These are phyloP conservation scores for Falco biarmicus DNA, from an alignment of 2,797 vertebrate genomes.

Conservation along the genomic window DNA sequence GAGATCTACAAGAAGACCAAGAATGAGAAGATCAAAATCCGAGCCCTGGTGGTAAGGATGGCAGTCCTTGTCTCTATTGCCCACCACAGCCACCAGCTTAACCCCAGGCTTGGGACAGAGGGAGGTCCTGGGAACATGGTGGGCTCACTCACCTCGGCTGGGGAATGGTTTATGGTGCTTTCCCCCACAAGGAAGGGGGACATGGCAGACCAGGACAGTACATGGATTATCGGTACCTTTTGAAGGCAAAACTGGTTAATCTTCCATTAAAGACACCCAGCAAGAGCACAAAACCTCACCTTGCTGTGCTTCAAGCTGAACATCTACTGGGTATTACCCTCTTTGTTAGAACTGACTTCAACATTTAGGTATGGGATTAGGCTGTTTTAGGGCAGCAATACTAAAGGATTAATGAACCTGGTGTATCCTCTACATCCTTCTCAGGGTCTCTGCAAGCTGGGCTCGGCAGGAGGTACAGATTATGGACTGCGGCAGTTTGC, in stretches of 20 bases:
- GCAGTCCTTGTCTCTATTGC: neutral
- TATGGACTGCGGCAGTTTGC: slow-evolving; percentile 95
- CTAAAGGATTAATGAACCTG: neutral
- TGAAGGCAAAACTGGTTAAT: neutral
- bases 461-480: slow-evolving; percentile 96
- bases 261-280: neutral
- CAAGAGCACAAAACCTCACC: neutral
- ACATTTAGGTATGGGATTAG: neutral
- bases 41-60: slow-evolving; percentile 90
- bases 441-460: slow-evolving; percentile 97
- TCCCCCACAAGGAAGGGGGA: neutral
- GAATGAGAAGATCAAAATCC: slow-evolving; percentile 97
- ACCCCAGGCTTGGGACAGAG: fast-evolving
- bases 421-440: neutral
- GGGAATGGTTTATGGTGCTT: neutral
- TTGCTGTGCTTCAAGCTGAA: neutral
- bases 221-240: neutral
- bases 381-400: neutral
- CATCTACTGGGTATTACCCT: neutral
- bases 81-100: neutral
- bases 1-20: slow-evolving; percentile 98
- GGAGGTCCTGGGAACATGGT: neutral
- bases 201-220: neutral
- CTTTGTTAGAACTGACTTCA: neutral
- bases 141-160: neutral